These are phyloP conservation scores for Onychorhynchus coronatus DNA, from an alignment of 2,113 vertebrate species.

Conservation along the genomic window DNA sequence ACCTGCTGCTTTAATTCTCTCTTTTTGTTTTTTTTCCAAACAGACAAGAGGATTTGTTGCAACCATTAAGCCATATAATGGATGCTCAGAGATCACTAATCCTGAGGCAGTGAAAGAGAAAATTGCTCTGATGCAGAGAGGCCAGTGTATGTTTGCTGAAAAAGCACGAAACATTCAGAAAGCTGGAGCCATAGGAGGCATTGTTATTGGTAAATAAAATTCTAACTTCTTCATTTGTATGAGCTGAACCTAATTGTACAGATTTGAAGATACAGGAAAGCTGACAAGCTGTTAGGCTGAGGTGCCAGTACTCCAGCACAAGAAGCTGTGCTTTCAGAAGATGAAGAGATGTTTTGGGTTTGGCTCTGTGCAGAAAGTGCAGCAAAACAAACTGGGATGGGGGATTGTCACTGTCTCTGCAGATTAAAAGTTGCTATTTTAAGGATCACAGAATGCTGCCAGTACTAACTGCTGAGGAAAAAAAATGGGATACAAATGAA, in stretches of 20 bases:
- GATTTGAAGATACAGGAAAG: background rate
- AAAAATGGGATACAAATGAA: background rate
- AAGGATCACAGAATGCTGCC: background rate
- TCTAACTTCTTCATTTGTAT: background rate
- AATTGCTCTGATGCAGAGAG: slow-evolving; percentile 93
- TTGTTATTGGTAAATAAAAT: slow-evolving; percentile 88
- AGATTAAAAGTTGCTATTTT: background rate
- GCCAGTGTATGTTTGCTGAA: slow-evolving; percentile 99
- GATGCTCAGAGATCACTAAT: slow-evolving; percentile 90
- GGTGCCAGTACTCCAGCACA: background rate
- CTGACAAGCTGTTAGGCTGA: background rate
- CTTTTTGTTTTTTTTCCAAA: slow-evolving; percentile 24
- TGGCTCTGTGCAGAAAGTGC: background rate
- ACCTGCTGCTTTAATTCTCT: background rate
- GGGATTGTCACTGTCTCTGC: background rate
- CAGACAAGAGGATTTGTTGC: slow-evolving; percentile 93
- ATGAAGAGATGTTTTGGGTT: background rate
- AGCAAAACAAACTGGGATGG: background rate
- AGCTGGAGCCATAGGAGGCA: slow-evolving; percentile 93
- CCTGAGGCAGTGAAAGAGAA: slow-evolving; percentile 86
- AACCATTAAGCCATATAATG: slow-evolving; percentile 91
- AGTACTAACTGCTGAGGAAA: background rate
- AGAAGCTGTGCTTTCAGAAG: background rate
- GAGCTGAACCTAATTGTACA: background rate
- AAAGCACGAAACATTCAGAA: slow-evolving; percentile 95